These are phyloP conservation scores for Crocallis elinguaria DNA, from an alignment of 2,888 invertebrate genomes.

Conservation along the genomic window DNA sequence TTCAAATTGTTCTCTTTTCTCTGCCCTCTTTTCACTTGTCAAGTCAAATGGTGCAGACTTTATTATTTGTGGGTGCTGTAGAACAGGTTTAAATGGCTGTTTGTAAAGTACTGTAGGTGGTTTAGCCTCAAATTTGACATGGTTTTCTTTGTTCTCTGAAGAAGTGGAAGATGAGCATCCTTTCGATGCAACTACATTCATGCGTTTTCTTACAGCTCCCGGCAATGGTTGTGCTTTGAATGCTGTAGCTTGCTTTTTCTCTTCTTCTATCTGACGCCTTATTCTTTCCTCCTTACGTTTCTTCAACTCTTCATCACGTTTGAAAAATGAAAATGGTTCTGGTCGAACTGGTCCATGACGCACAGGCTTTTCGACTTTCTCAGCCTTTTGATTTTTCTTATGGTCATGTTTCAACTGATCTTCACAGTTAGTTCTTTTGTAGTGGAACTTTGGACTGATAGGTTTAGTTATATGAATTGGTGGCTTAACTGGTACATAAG, in stretches of 20 bases:
- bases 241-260: constrained; percentile 84
- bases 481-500: constrained; percentile 65
- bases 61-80: constrained; percentile 68
- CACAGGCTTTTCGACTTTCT: constrained; percentile 43
- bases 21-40: constrained; percentile 87
- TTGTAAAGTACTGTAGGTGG: constrained; percentile 86
- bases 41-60: constrained; percentile 84
- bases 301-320: constrained; percentile 83
- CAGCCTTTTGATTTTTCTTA: constrained; percentile 41
- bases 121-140: constrained; percentile 85
- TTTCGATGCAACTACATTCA: constrained; percentile 57
- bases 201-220: constrained; percentile 70
- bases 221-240: constrained; percentile 90
- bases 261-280: constrained; percentile 83
- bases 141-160: constrained; percentile 76
- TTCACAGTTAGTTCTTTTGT: constrained; percentile 57
- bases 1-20: constrained; percentile 86
- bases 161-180: constrained; percentile 60
- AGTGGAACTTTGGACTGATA: constrained; percentile 66
- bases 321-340: constrained; percentile 89
- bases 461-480: constrained; percentile 58
- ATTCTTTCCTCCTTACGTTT: constrained; percentile 86
- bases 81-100: constrained; percentile 87
- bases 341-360: constrained; percentile 62
- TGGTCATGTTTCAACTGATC: constrained; percentile 45